Conservation (phyloP, 2,888 invertebrate genomes). For the Rhogogaster chlorosoma region DNA sequence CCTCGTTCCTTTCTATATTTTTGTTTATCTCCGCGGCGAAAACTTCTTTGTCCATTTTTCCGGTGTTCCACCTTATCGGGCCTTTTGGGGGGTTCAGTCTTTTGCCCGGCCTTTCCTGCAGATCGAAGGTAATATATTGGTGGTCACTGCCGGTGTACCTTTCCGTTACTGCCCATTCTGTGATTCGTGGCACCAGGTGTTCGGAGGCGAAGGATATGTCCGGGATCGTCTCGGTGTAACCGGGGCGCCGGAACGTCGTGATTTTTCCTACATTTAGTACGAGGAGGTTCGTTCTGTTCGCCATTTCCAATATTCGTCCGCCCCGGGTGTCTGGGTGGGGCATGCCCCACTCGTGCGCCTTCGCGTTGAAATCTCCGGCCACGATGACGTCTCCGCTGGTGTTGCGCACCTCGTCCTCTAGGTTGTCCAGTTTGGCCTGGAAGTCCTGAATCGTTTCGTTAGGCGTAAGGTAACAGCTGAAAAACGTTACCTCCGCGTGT, state of each 20-base stretch:
- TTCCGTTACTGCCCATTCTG: background rate
- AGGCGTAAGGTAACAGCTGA: slow-evolving; percentile 55
- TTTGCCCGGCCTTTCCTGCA: background rate
- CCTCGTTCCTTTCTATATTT: too few relatives aligned
- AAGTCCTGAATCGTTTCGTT: slow-evolving; percentile 15
- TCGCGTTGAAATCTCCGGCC: background rate
- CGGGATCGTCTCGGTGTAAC: slow-evolving; percentile 47
- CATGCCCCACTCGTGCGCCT: background rate
- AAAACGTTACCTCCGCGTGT: slow-evolving; percentile 7
- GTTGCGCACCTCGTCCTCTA: background rate
- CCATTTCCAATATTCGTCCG: background rate
- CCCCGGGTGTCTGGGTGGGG: background rate
- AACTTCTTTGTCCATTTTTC: background rate
- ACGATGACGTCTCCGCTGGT: background rate
- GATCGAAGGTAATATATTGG: background rate
- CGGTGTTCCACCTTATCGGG: background rate
- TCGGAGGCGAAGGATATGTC: slow-evolving; percentile 55
- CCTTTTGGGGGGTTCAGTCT: background rate
- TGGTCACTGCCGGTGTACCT: background rate
- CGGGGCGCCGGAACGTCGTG: slow-evolving; percentile 1
- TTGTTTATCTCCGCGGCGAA: background rate
- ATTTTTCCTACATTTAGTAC: background rate
- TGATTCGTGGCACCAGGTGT: slow-evolving; percentile 8
- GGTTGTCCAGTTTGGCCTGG: background rate
- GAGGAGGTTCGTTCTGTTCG: background rate